Conservation (phyloP, 2,113 vertebrate genomes). For the Lucifuga dentata region DNA sequence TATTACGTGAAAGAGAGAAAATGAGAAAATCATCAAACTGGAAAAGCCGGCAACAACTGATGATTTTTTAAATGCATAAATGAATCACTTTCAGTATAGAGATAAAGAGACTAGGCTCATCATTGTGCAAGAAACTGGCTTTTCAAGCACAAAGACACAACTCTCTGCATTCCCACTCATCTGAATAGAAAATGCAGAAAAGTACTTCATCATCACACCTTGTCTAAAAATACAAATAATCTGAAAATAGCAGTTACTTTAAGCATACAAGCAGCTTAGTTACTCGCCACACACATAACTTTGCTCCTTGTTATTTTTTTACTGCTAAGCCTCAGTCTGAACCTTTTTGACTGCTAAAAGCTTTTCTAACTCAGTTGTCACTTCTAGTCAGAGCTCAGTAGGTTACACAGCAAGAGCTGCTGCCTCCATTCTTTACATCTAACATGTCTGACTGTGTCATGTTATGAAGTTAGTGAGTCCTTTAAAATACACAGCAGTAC, state of each 20-base stretch:
- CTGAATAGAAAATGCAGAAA: slow-evolving; percentile 7
- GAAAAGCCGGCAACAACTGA: no score
- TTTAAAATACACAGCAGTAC: no score
- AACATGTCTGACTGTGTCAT: not conserved
- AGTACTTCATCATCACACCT: no score
- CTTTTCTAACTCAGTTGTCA: not conserved
- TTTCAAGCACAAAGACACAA: not conserved
- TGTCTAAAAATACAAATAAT: no score
- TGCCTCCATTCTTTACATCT: not conserved
- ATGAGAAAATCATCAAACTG: slow-evolving; percentile 8
- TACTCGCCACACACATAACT: no score
- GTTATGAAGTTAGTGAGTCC: not conserved
- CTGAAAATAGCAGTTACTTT: no score
- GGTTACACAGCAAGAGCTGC: not conserved
- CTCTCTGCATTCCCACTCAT: slow-evolving; percentile 25
- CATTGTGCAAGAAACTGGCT: not conserved
- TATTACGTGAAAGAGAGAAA: slow-evolving; percentile 1
- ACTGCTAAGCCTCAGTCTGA: not conserved
- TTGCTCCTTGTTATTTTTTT: not conserved
- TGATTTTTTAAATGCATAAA: no score
- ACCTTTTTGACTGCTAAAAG: not conserved
- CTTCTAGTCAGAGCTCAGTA: not conserved
- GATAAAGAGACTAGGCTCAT: not conserved
- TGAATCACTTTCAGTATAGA: slow-evolving; percentile 12
- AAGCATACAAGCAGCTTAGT: no score